phyloP scores from a whole-genome alignment of 2,888 invertebrate species.

The Therioaphis trifolii region DNA sequence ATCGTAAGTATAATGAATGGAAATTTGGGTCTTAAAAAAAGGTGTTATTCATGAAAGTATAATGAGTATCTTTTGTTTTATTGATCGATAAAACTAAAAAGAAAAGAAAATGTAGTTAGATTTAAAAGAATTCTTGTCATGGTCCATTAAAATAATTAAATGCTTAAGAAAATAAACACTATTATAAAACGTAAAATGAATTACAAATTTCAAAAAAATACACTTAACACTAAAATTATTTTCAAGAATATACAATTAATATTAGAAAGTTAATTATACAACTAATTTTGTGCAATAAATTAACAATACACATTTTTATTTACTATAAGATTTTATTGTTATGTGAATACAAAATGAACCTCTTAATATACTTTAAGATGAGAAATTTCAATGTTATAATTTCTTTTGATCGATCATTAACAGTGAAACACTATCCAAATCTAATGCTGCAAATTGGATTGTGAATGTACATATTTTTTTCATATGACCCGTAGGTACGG shows the following conservation, averaged over 20 bases:
- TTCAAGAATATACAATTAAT: not conserved
- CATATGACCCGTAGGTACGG: no score
- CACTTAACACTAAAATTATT: not conserved
- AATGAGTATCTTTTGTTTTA: constrained; percentile 32
- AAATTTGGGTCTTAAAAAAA: constrained; percentile 16
- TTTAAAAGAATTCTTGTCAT: constrained; percentile 22
- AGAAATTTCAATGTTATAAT: no score
- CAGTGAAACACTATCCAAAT: not conserved
- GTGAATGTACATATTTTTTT: not conserved
- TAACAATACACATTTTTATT: no score
- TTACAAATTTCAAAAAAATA: not conserved
- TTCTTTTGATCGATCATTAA: constrained; percentile 10
- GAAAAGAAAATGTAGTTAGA: not conserved
- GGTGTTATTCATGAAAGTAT: constrained; percentile 37
- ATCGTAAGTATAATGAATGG: constrained; percentile 5
- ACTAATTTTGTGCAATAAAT: not conserved
- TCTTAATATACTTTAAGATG: no score
- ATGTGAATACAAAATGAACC: no score
- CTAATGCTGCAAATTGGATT: not conserved
- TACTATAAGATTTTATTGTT: no score
- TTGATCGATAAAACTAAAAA: constrained; percentile 20
- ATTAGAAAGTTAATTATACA: not conserved
- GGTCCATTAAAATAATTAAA: constrained; percentile 49
- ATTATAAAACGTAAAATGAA: not conserved
- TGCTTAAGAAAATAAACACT: constrained; percentile 3